Evolutionary conservation across 2,888 invertebrate species (phyloP), one percentile per base, ranked within the genome.

Genomic region (Seira ritae): DNA sequence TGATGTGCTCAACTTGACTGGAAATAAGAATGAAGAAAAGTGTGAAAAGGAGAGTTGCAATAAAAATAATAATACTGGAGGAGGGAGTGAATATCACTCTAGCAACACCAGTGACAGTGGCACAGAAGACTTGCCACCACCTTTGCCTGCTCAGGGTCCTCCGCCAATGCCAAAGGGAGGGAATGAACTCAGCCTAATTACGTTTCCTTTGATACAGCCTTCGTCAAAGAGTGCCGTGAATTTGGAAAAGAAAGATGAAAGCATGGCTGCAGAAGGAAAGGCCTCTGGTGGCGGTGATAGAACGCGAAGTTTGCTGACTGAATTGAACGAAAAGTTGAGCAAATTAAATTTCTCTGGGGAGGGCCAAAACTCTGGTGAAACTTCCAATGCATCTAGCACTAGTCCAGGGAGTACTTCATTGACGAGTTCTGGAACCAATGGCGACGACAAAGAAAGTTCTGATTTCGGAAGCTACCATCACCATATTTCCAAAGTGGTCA

Each of bases 321-420:
- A 89, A 67, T 76, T 89, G 1, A 89, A 87, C 72, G 88, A 88
- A 24, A 89, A 88, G 80, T 70, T 89, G 17, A 79, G 85, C n/a
- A 87, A 89, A 70, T 69, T 89, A 1, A 88, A 86, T 67, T 80
- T 82, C 15, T n/a, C 69, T 1, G 20, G 67, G 20, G n/a, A 12
- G 2, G 23, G 15, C 12, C 4, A 24, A 0, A 22, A 0, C 1
- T 8, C 17, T n/a, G 50, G 0, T 10, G 69, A 17, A 17, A 2
- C 20, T 6, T 69, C 76, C 19, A 55, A 17, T 31, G 19, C 31
- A 6, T 67, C 67, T 15, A 46, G 65, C 4, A 42, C 6, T 22
- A 75, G 75, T 24, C 67, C 75, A 3, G 62, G 67, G 1, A 62
- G 75, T 8, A 31, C 31, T 31, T 31, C 24, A 17, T 37, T 66